Conservation (phyloP, 2,888 invertebrate genomes). For the Nephrotoma appendiculata region DNA sequence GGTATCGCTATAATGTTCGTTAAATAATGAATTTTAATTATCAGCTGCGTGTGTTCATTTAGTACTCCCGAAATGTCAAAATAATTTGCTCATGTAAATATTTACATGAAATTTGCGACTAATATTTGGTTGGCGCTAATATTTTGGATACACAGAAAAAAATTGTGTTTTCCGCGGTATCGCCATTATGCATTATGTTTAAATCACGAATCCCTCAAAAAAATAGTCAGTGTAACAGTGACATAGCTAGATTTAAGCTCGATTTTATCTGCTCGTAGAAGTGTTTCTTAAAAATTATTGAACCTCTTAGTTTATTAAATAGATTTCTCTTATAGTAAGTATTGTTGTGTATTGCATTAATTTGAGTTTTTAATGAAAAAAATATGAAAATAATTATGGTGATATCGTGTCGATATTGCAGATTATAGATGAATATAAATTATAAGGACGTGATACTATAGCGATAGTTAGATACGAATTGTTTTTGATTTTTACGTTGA, state of each 20-base stretch:
- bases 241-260: background rate
- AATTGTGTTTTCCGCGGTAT: background rate
- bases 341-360: background rate
- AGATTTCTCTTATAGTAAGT: background rate
- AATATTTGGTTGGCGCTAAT: background rate
- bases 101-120: background rate
- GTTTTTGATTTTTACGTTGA: too few species aligned
- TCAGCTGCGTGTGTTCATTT: background rate
- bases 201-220: background rate
- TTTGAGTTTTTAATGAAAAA: background rate
- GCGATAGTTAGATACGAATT: background rate
- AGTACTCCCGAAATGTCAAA: background rate
- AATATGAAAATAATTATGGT: background rate
- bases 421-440: background rate
- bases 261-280: background rate
- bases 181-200: background rate
- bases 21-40: background rate
- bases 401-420: background rate
- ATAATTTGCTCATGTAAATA: background rate
- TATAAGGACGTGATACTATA: background rate
- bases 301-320: background rate
- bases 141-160: background rate
- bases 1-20: background rate
- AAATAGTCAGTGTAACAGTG: background rate
- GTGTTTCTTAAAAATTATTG: background rate